Evolutionary conservation across 2,113 vertebrate genomes (phyloP).

Genomic region (Sigmodon hispidus): DNA sequence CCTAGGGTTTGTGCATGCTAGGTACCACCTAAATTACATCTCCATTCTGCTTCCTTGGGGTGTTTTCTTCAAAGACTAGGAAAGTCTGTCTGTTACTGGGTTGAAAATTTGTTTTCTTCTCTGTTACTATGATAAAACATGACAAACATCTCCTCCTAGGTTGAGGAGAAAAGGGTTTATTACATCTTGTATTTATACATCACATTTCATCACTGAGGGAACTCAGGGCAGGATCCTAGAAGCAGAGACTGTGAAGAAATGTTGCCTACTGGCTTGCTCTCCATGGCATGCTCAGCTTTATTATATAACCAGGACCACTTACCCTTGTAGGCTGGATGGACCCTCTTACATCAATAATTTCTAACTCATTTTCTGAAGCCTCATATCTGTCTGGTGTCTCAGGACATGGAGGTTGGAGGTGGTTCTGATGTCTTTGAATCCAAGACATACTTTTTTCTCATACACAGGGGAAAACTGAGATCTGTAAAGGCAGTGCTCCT

Average conservation of each 20-base stretch:
- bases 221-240: neutral
- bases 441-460: neutral
- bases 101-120: neutral
- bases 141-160: neutral
- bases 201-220: neutral
- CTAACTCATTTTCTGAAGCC: neutral
- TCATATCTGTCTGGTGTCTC: neutral
- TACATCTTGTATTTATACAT: neutral
- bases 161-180: neutral
- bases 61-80: neutral
- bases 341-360: neutral
- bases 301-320: neutral
- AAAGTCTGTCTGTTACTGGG: neutral
- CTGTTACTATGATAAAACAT: neutral
- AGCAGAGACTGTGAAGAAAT: neutral
- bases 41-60: no score
- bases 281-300: neutral
- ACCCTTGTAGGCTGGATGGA: neutral
- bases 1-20: no score
- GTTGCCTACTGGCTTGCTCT: neutral
- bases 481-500: neutral
- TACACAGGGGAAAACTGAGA: neutral
- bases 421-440: neutral
- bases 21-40: neutral
- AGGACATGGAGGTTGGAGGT: neutral